Evolutionary conservation across 2,888 invertebrate genomes (phyloP).

Genomic region (Eubasilissa splendida): DNA sequence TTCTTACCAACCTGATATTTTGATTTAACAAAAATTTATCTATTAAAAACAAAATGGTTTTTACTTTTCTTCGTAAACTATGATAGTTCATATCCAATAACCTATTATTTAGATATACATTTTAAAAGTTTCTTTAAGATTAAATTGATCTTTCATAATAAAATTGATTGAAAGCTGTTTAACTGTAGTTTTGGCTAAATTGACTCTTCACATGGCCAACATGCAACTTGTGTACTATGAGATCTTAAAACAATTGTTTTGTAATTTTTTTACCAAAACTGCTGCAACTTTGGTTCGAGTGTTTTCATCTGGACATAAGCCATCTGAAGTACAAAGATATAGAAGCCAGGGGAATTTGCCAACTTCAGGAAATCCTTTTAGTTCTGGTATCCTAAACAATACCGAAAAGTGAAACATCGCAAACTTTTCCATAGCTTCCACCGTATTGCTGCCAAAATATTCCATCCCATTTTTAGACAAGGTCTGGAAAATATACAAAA

Average conservation of each 20-base stretch:
- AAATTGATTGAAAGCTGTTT: too few relatives aligned
- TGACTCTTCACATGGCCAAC: neutral
- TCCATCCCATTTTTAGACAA: slow-evolving; percentile 71
- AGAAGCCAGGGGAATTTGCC: slow-evolving; percentile 71
- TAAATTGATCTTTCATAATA: too few relatives aligned
- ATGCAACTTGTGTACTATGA: neutral
- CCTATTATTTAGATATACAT: too few relatives aligned
- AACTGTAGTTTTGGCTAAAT: too few relatives aligned
- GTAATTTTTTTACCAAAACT: slow-evolving; percentile 75
- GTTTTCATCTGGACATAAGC: slow-evolving; percentile 71
- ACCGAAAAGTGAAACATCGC: slow-evolving; percentile 74
- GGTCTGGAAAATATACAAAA: too few relatives aligned
- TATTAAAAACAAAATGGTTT: too few relatives aligned
- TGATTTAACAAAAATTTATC: too few relatives aligned
- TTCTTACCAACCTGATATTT: too few relatives aligned
- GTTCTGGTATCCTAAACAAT: slow-evolving; percentile 64
- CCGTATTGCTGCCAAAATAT: slow-evolving; percentile 75
- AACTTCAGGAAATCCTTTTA: slow-evolving; percentile 64
- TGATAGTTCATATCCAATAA: too few relatives aligned
- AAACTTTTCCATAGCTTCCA: slow-evolving; percentile 76
- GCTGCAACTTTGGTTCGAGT: slow-evolving; percentile 79
- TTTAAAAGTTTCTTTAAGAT: too few relatives aligned
- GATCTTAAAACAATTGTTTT: neutral
- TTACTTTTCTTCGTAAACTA: too few relatives aligned
- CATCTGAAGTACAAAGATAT: slow-evolving; percentile 73